Evolutionary conservation across 2,888 invertebrate genomes (phyloP).

Genomic region (Synanthedon andrenaeformis): DNA sequence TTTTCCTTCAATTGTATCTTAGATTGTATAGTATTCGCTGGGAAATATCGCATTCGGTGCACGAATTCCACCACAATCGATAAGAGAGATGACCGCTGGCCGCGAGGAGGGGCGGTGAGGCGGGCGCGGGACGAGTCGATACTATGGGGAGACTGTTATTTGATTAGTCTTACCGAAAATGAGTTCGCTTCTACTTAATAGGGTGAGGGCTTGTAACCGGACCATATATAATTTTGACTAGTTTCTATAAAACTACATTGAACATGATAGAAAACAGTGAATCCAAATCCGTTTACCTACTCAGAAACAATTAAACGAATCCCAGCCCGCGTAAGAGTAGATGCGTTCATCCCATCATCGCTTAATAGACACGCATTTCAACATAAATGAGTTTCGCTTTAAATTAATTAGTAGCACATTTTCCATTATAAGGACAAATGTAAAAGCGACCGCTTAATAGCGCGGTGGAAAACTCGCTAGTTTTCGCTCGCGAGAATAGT

Average conservation of each 20-base stretch:
- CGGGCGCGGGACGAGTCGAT: conserved; percentile 2
- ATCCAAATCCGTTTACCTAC: conserved; percentile 32
- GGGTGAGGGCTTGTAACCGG: conserved; percentile 68
- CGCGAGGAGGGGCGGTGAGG: conserved; percentile 43
- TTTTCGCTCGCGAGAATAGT: conserved; percentile 69
- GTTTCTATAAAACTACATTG: conserved; percentile 7
- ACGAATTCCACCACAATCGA: conserved; percentile 71
- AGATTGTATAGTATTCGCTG: conserved; percentile 48
- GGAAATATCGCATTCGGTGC: conserved; percentile 69
- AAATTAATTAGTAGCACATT: conserved; percentile 71
- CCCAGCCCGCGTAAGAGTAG: conserved; percentile 32
- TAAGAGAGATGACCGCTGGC: conserved; percentile 70
- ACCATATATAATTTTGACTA: conserved; percentile 61
- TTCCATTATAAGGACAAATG: conserved; percentile 72
- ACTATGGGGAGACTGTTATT: conserved; percentile 65
- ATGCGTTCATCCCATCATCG: conserved; percentile 58
- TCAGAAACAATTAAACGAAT: conserved; percentile 48
- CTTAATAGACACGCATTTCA: conserved; percentile 68
- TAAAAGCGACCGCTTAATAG: conserved; percentile 70
- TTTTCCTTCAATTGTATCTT: conserved; percentile 37
- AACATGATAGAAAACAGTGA: conserved; percentile 29
- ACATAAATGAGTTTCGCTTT: conserved; percentile 69
- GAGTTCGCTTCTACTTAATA: conserved; percentile 68
- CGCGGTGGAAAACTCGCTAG: conserved; percentile 70
- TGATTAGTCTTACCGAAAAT: conserved; percentile 72